Conservation (phyloP, 2,888 invertebrate genomes). For the Hypena proboscidalis region DNA sequence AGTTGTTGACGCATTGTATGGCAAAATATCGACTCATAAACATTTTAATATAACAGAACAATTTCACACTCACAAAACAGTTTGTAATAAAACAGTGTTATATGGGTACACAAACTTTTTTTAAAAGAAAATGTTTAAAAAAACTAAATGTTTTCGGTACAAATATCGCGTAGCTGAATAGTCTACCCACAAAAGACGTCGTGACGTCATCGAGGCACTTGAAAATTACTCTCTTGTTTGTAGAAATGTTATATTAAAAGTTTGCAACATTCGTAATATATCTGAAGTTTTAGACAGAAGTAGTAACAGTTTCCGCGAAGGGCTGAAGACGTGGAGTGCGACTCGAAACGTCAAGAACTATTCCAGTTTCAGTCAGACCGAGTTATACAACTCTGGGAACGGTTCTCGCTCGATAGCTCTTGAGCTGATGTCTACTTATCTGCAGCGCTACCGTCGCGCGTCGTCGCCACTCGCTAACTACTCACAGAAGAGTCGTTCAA, state of each 20-base stretch:
- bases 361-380: conserved; percentile 46
- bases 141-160: too few relatives aligned
- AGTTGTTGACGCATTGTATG: too few relatives aligned
- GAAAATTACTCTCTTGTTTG: conserved; percentile 26
- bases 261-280: conserved; percentile 42
- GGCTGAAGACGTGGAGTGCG: conserved; percentile 34
- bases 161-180: too few relatives aligned
- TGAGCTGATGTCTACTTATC: conserved; percentile 52
- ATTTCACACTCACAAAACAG: too few relatives aligned
- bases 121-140: too few relatives aligned
- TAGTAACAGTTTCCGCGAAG: conserved; percentile 35
- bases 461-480: conserved; percentile 24
- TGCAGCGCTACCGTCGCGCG: conserved; percentile 30
- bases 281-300: conserved; percentile 42
- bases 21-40: too few relatives aligned
- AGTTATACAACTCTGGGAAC: conserved; percentile 49
- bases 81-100: too few relatives aligned
- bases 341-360: conserved; percentile 42
- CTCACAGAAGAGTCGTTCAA: conserved; percentile 37
- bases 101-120: too few relatives aligned
- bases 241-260: conserved; percentile 25
- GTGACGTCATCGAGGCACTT: background rate
- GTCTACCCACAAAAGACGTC: too few relatives aligned
- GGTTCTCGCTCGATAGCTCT: conserved; percentile 49
- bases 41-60: too few relatives aligned